Conservation (phyloP, 2,797 vertebrate genomes). For the Lophotriccus pileatus region DNA sequence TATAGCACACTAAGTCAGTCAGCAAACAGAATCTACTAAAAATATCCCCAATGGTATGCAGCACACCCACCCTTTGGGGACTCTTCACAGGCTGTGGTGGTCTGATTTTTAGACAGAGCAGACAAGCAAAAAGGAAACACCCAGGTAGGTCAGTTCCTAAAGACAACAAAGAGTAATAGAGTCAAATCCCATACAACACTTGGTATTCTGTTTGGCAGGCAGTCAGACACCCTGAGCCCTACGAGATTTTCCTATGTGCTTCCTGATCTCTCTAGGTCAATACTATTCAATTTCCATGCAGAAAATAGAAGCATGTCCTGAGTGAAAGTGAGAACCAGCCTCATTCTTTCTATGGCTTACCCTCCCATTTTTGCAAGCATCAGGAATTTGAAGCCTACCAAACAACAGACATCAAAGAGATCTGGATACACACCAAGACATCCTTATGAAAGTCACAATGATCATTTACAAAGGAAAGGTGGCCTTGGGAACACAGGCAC, state of each 20-base stretch:
- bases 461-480: neutral
- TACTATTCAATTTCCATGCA: neutral
- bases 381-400: neutral
- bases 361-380: neutral
- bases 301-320: neutral
- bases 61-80: slow-evolving; percentile 42
- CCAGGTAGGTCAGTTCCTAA: neutral
- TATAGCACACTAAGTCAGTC: slow-evolving; percentile 56
- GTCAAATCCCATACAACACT: neutral
- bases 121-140: neutral
- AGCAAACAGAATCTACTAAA: slow-evolving; percentile 62
- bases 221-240: neutral
- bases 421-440: neutral
- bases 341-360: neutral
- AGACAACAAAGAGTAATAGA: neutral
- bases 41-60: slow-evolving; percentile 53
- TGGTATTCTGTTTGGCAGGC: neutral
- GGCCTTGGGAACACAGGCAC: neutral
- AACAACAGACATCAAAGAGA: neutral
- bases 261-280: neutral
- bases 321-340: neutral
- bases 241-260: fast-evolving
- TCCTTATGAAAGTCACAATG: neutral
- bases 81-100: slow-evolving; percentile 1
- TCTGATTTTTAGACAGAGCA: neutral